These are phyloP conservation scores for Ascidia mentula DNA, from an alignment of 23 tunicate genomes.

Conservation along the genomic window DNA sequence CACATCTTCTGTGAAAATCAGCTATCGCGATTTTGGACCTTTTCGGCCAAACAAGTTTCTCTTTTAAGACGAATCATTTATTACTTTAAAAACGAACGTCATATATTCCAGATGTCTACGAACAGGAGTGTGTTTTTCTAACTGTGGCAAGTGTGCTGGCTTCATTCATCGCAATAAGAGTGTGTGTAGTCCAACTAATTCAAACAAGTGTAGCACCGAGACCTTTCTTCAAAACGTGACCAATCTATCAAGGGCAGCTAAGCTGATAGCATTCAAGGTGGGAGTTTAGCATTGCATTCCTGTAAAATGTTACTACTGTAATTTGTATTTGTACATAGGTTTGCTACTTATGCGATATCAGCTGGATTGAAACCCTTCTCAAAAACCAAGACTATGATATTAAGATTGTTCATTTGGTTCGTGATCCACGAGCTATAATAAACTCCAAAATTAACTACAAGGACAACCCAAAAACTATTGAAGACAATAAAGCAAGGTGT, in stretches of 20 bases:
- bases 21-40: too few relatives aligned
- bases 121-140: not conserved
- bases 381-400: slow-evolving; percentile 9
- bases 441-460: not conserved
- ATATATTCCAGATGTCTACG: not conserved
- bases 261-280: slow-evolving; percentile 2
- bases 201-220: not conserved
- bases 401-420: slow-evolving; percentile 27
- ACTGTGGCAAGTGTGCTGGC: not conserved
- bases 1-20: too few relatives aligned
- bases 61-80: too few relatives aligned
- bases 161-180: not conserved
- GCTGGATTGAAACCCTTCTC: not conserved
- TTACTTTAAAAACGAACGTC: too few relatives aligned
- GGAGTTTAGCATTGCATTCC: not conserved
- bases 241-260: not conserved
- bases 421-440: slow-evolving; percentile 33
- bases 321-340: too few relatives aligned
- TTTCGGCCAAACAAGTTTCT: too few relatives aligned
- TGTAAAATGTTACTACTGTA: too few relatives aligned
- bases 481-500: not conserved
- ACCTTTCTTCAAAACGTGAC: not conserved
- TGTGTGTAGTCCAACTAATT: not conserved
- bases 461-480: not conserved
- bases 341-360: not conserved